Evolutionary conservation across 2,888 invertebrate genomes (phyloP).

Genomic region (Plemyria rubiginata): DNA sequence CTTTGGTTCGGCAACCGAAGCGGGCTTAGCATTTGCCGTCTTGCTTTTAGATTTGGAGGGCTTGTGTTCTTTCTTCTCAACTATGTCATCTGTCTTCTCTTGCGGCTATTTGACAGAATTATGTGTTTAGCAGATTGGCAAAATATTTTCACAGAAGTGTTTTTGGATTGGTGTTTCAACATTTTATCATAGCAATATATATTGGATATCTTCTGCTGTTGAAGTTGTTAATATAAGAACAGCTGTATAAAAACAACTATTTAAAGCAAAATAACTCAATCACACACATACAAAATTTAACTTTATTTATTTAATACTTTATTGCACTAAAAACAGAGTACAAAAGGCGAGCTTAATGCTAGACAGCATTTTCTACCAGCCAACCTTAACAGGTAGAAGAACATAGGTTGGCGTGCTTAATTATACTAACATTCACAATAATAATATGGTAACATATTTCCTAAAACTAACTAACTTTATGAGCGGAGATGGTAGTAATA

Average conservation of each 20-base stretch:
- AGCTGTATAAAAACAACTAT: conserved; percentile 9
- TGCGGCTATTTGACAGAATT: conserved; percentile 45
- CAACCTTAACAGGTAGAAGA: too few species aligned
- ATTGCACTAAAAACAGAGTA: too few species aligned
- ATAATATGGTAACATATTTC: too few species aligned
- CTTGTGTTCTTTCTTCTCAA: conserved; percentile 68
- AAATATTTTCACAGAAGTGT: not conserved
- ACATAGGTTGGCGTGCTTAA: too few species aligned
- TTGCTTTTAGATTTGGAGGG: conserved; percentile 46
- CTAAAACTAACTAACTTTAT: too few species aligned
- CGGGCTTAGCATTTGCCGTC: conserved; percentile 46
- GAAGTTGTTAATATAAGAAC: not conserved
- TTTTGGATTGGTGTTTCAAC: not conserved
- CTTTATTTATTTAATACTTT: too few species aligned
- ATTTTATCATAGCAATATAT: not conserved
- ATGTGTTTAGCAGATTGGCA: not conserved
- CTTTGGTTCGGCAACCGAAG: conserved; percentile 58
- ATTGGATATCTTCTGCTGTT: not conserved
- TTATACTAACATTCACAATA: too few species aligned
- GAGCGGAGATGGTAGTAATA: not conserved
- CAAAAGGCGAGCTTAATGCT: too few species aligned
- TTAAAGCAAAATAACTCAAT: not conserved
- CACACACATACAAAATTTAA: not conserved
- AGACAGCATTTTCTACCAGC: too few species aligned
- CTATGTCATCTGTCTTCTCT: conserved; percentile 70